phyloP scores from a whole-genome alignment of 1,140 invertebrate genomes.

The Melipona quadrifasciata region DNA sequence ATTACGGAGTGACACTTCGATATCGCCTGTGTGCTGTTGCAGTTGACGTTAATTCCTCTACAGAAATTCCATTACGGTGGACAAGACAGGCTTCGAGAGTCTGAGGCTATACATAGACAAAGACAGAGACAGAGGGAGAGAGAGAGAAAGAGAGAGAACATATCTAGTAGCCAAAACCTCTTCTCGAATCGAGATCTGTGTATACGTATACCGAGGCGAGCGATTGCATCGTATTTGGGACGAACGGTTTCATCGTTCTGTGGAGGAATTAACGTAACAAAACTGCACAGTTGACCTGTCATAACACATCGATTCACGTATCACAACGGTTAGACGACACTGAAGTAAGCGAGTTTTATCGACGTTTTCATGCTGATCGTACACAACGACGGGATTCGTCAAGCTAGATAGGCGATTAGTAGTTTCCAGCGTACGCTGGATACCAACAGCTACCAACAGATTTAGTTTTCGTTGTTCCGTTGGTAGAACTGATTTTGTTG shows the following conservation, averaged over 20 bases:
- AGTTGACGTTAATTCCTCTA: slow-evolving; percentile 47
- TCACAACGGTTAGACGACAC: background rate
- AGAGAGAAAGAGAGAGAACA: background rate
- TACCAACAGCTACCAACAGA: no score
- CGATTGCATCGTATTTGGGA: background rate
- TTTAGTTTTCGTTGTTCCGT: background rate
- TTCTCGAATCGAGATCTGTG: background rate
- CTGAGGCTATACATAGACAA: no score
- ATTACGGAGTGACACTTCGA: slow-evolving; percentile 43
- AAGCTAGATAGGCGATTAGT: background rate
- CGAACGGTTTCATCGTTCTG: background rate
- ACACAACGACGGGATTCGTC: background rate
- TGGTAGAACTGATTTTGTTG: background rate
- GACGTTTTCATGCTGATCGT: background rate
- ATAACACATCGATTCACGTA: background rate
- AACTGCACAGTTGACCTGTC: background rate
- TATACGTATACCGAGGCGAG: no score
- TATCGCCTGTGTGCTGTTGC: slow-evolving; percentile 24
- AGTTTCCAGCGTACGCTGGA: background rate
- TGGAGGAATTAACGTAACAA: background rate
- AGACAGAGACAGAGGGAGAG: no score
- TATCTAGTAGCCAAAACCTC: background rate
- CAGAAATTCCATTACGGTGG: slow-evolving; percentile 10
- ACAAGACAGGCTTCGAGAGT: background rate
- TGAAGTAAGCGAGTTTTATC: slow-evolving; percentile 11